Conservation (phyloP, 2,888 invertebrate species). For the Melolontha melolontha region DNA sequence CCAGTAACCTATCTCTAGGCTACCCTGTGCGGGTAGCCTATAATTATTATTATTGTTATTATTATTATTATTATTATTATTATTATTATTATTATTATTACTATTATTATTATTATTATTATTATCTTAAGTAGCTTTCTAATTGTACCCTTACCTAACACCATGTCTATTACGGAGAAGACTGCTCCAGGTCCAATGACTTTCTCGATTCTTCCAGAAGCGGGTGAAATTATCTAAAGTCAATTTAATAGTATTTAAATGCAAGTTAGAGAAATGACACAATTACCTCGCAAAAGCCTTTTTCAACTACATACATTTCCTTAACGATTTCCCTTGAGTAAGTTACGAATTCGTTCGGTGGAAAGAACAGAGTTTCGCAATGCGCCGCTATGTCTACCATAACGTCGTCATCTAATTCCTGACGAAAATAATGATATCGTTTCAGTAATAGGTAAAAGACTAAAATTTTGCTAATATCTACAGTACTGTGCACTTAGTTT, state of each 20-base stretch:
- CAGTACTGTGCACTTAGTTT: not conserved
- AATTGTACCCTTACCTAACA: conserved; percentile 45
- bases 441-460: not conserved
- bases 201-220: conserved; percentile 47
- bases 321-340: conserved; percentile 50
- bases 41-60: no score
- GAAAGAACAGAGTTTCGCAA: conserved; percentile 45
- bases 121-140: no score
- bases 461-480: not conserved
- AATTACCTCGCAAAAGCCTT: conserved; percentile 53
- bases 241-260: conserved; percentile 15
- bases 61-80: no score
- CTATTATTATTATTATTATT: no score
- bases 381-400: conserved; percentile 46
- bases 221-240: conserved; percentile 48
- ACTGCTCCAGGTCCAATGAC: conserved; percentile 47
- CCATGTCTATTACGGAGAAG: conserved; percentile 51
- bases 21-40: no score
- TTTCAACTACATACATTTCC: conserved; percentile 51
- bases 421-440: conserved; percentile 5
- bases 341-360: conserved; percentile 51
- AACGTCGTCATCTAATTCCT: conserved; percentile 45
- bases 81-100: no score
- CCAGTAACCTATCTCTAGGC: no score
- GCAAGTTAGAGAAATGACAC: conserved; percentile 1